These are phyloP conservation scores for Oscheius sp. DNA, from an alignment of 2,888 invertebrate species.

Conservation along the genomic window DNA sequence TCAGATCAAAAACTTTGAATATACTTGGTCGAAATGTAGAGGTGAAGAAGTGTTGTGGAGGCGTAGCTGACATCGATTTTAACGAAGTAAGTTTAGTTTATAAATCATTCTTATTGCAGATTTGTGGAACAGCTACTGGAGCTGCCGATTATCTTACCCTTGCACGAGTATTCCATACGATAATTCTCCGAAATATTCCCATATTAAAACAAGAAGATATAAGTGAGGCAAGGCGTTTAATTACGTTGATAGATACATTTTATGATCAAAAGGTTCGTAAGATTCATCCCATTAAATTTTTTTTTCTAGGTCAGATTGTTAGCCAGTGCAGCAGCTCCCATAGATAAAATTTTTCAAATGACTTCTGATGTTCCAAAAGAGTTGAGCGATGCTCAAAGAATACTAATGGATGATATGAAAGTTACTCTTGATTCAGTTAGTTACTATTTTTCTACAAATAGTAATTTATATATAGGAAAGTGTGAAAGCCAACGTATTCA, in stretches of 20 bases:
- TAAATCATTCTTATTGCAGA: conserved; percentile 71
- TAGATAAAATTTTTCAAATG: conserved; percentile 81
- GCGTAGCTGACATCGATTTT: conserved; percentile 87
- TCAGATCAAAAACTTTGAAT: conserved; percentile 84
- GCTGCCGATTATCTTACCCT: conserved; percentile 93
- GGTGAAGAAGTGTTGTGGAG: conserved; percentile 89
- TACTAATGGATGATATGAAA: conserved; percentile 93
- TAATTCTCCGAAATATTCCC: conserved; percentile 89
- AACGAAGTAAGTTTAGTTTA: conserved; percentile 77
- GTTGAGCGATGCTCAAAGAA: conserved; percentile 82
- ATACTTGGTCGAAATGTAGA: conserved; percentile 88
- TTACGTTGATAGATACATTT: conserved; percentile 93
- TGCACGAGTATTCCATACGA: conserved; percentile 91
- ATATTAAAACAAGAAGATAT: conserved; percentile 82
- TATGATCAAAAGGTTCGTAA: conserved; percentile 85
- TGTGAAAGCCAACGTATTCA: conserved; percentile 88
- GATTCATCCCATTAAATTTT: conserved; percentile 23
- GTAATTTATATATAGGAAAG: conserved; percentile 75
- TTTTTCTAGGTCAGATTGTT: conserved; percentile 79
- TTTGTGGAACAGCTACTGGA: conserved; percentile 83
- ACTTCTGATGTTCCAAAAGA: conserved; percentile 66
- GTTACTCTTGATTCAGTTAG: conserved; percentile 75
- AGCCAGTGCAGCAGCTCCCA: conserved; percentile 83
- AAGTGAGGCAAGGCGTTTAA: conserved; percentile 91
- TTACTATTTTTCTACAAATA: conserved; percentile 21